A percentile compares a stretch with the other conserved stretches of the same genome.
Conservation (phyloP, 2,797 vertebrate species). For the Lycodopsis pacificus region DNA sequence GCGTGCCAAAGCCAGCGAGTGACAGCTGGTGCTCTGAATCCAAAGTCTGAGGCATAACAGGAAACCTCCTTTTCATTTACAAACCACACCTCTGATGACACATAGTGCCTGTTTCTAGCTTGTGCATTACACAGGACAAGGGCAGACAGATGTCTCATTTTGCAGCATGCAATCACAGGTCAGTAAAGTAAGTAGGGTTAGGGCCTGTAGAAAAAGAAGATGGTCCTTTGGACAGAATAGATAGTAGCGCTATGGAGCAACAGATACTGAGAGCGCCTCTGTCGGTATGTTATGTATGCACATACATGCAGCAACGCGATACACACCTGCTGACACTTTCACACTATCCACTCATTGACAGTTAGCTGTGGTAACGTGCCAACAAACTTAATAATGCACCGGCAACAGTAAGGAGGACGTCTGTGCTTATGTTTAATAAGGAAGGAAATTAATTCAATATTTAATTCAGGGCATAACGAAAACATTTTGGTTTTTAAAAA, state of each 20-base stretch:
- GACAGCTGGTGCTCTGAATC: slow-evolving; percentile 69
- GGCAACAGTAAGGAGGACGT: too few species aligned
- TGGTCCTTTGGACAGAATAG: background rate
- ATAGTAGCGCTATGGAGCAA: background rate
- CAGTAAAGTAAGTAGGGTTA: slow-evolving; percentile 19
- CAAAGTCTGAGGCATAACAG: slow-evolving; percentile 35
- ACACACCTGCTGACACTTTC: background rate
- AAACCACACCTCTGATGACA: slow-evolving; percentile 41
- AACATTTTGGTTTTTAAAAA: too few species aligned
- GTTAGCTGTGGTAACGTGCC: background rate
- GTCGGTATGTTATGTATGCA: background rate
- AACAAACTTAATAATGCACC: background rate
- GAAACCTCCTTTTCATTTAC: slow-evolving; percentile 44
- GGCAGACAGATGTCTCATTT: slow-evolving; percentile 30
- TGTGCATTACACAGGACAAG: slow-evolving; percentile 20
- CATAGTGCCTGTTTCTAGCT: background rate
- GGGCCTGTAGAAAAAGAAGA: background rate
- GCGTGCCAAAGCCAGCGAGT: slow-evolving; percentile 59
- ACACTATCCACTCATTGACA: background rate
- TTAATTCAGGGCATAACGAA: background rate
- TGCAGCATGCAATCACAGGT: slow-evolving; percentile 13
- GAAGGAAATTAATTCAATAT: too few species aligned
- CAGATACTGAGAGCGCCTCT: too few species aligned
- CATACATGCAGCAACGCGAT: background rate
- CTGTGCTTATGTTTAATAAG: too few species aligned